Percentiles rank a stretch among this genome's conserved stretches.
phyloP scores from a whole-genome alignment of 2,888 invertebrate species.

The Ichneumoninae sp. region DNA sequence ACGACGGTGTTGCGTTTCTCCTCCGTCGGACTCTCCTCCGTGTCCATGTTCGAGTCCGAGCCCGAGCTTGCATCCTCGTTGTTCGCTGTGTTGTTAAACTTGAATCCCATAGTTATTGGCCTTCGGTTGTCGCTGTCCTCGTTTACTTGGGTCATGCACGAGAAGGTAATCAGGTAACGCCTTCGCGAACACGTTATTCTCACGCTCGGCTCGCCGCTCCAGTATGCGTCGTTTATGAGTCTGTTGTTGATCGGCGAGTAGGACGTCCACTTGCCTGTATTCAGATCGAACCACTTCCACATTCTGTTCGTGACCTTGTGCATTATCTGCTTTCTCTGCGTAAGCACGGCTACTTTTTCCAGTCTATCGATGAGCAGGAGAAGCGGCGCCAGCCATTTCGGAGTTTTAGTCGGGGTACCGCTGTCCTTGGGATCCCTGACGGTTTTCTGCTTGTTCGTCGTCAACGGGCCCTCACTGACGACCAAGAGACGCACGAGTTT shows the following conservation, averaged over 20 bases:
- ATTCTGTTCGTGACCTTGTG: slow-evolving; percentile 86
- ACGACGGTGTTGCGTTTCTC: slow-evolving; percentile 79
- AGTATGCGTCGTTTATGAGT: slow-evolving; percentile 91
- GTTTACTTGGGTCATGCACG: slow-evolving; percentile 93
- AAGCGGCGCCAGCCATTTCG: slow-evolving; percentile 91
- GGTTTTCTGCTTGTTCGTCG: slow-evolving; percentile 74
- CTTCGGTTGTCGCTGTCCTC: slow-evolving; percentile 93
- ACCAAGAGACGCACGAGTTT: slow-evolving; percentile 83
- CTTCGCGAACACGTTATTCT: slow-evolving; percentile 90
- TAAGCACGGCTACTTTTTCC: slow-evolving; percentile 90
- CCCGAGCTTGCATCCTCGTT: slow-evolving; percentile 76
- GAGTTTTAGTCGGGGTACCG: slow-evolving; percentile 83
- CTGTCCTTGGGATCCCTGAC: slow-evolving; percentile 77
- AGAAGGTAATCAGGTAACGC: slow-evolving; percentile 91
- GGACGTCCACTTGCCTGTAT: slow-evolving; percentile 92
- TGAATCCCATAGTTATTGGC: slow-evolving; percentile 90
- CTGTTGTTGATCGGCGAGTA: slow-evolving; percentile 91
- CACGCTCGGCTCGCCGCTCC: slow-evolving; percentile 89
- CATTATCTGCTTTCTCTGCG: slow-evolving; percentile 88
- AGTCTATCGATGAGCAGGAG: slow-evolving; percentile 91
- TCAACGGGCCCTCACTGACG: slow-evolving; percentile 79
- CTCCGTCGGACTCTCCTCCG: slow-evolving; percentile 79
- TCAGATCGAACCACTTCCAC: slow-evolving; percentile 95
- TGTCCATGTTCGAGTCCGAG: slow-evolving; percentile 82
- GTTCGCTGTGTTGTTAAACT: slow-evolving; percentile 72